Percentiles rank a stretch among this genome's conserved stretches.
Evolutionary conservation across 2,797 vertebrate species (phyloP).

Genomic region (Denticeps clupeoides): DNA sequence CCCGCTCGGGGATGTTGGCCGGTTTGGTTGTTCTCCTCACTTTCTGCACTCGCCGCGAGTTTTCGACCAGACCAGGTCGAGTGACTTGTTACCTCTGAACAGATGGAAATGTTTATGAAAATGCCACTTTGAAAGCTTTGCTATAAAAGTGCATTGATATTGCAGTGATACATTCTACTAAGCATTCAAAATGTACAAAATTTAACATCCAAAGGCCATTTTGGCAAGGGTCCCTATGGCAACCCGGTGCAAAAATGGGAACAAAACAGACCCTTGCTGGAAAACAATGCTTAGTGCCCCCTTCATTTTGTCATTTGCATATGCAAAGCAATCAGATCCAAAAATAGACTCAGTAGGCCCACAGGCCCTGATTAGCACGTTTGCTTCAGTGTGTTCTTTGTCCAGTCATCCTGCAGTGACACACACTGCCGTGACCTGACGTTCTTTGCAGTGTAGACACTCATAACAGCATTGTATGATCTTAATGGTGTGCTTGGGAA

Average conservation of each 20-base stretch:
- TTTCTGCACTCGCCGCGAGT: conserved; percentile 34
- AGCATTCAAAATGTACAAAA: too few relatives aligned
- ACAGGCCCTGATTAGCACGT: conserved; percentile 21
- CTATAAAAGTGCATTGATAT: too few relatives aligned
- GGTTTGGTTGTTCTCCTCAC: conserved; percentile 42
- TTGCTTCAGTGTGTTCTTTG: conserved; percentile 8
- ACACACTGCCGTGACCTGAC: neutral
- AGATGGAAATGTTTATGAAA: neutral
- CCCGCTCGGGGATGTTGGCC: conserved; percentile 45
- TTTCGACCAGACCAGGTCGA: conserved; percentile 40
- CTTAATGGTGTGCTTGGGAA: too few relatives aligned
- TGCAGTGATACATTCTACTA: too few relatives aligned
- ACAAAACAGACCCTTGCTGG: conserved; percentile 11
- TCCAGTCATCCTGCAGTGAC: neutral
- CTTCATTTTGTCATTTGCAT: conserved; percentile 39
- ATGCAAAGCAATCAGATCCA: conserved; percentile 32
- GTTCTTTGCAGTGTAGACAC: neutral
- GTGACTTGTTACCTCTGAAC: conserved; percentile 9
- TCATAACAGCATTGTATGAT: neutral
- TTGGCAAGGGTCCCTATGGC: conserved; percentile 33
- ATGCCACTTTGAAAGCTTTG: too few relatives aligned
- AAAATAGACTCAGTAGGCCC: conserved; percentile 26
- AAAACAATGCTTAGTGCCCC: conserved; percentile 22
- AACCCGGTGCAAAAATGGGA: conserved; percentile 26
- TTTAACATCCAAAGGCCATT: too few relatives aligned